Percentiles rank a stretch among this genome's conserved stretches.
phyloP scores from a whole-genome alignment of 2,888 invertebrate genomes.

The Sycophila texana region DNA sequence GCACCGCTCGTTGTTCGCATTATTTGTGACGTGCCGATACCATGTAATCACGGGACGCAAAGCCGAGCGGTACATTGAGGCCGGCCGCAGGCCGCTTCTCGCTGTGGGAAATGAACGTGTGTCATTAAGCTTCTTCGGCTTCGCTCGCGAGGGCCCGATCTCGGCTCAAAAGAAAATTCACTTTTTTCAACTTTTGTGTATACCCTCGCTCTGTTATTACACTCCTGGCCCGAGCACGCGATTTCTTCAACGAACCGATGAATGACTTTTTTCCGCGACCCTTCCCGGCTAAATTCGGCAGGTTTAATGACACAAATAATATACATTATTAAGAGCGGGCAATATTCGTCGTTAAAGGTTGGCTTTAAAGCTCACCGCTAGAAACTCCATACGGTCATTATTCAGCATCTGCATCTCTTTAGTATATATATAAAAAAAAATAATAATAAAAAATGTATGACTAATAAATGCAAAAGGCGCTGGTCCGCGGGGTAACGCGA shows the following conservation, averaged over 20 bases:
- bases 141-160: conserved; percentile 13
- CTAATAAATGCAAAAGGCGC: too few relatives aligned
- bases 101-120: conserved; percentile 72
- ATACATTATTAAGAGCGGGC: too few relatives aligned
- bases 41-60: conserved; percentile 67
- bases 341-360: too few relatives aligned
- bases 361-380: too few relatives aligned
- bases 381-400: too few relatives aligned
- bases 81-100: conserved; percentile 56
- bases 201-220: conserved; percentile 42
- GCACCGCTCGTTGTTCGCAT: conserved; percentile 61
- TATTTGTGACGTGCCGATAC: conserved; percentile 68
- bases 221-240: conserved; percentile 33
- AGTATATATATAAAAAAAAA: too few relatives aligned
- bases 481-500: too few relatives aligned
- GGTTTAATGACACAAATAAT: too few relatives aligned
- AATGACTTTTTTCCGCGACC: conserved; percentile 38
- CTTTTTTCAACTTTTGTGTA: conserved; percentile 32
- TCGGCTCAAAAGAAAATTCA: conserved; percentile 51
- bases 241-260: conserved; percentile 1
- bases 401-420: too few relatives aligned
- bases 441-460: too few relatives aligned
- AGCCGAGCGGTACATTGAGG: conserved; percentile 21
- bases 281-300: background rate
- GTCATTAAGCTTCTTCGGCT: conserved; percentile 64